Conservation (phyloP, 2,888 invertebrate genomes). For the Zaprionus bogoriensis region DNA sequence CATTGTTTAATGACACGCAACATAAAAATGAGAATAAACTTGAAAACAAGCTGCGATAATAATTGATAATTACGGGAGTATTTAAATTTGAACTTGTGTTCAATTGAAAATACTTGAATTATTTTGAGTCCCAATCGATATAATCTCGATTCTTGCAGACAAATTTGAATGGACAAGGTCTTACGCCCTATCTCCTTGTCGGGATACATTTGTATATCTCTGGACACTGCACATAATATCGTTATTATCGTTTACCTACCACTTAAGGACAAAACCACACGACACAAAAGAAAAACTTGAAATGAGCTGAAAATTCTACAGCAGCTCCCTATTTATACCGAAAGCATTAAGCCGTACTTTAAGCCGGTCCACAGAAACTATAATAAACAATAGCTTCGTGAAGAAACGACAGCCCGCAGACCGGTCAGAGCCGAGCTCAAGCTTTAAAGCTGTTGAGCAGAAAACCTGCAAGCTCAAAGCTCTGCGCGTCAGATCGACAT, state of each 20-base stretch:
- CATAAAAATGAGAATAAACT: conserved; percentile 19
- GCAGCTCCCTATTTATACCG: conserved; percentile 65
- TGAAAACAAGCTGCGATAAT: conserved; percentile 13
- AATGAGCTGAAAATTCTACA: conserved; percentile 75
- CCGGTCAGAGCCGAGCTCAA: conserved; percentile 36
- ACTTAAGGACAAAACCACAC: conserved; percentile 34
- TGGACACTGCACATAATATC: conserved; percentile 19
- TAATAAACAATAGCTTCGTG: conserved; percentile 38
- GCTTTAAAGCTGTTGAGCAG: conserved; percentile 43
- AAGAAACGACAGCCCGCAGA: conserved; percentile 26
- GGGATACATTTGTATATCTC: not conserved
- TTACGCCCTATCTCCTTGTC: not conserved
- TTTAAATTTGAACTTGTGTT: not conserved
- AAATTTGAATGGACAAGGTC: not conserved
- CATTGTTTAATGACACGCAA: conserved; percentile 41
- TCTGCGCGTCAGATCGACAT: not conserved
- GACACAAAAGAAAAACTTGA: conserved; percentile 57
- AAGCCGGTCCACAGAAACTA: conserved; percentile 33
- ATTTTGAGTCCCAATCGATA: not conserved
- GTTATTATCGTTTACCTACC: conserved; percentile 40
- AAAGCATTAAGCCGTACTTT: conserved; percentile 19
- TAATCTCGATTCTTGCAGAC: not conserved
- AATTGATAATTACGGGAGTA: conserved; percentile 1
- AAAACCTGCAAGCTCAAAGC: conserved; percentile 16
- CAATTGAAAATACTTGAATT: not conserved